Evolutionary conservation across 2,113 vertebrate genomes (phyloP), one percentile per base, ranked within the genome.

Genomic region (Eurypyga helias): DNA sequence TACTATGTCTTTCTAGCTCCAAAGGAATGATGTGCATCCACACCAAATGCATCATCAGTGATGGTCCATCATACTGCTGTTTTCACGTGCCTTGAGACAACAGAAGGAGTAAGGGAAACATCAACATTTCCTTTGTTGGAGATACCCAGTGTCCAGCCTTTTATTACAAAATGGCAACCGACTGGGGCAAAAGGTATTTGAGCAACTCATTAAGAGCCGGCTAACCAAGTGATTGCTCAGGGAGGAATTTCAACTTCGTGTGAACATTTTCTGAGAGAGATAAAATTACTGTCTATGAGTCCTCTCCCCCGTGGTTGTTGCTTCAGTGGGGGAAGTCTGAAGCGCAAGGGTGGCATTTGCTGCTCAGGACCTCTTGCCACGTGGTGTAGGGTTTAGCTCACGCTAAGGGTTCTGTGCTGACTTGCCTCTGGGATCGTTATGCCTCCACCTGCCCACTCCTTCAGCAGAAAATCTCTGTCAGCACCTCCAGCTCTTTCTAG

Each of bases 21-120:
- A 31, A 76, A 75, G 62, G 33, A 24, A 48, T 60, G 45, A 34
- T 1, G 2, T 31, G 23, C 64, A 89, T 45, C 65, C 66, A 57
- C 0, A 3, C 14, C 14, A 17, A 31, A 16, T 31, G 41, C 24
- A 49, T 60, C 6, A 1, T 41, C 38, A 25, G 9, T 23, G 38
- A 25, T 7, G 19, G 52, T 28, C 81, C 36, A 24, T 55, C 52
- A 25, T 8, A 6, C 9, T 54, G 61, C 55, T 54, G 49, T 13
- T 73, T 58, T 69, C 17, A 38, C 25, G 11, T 29, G 21, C 45
- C 67, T 80, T 29, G 13, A 36, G 55, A 29, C 45, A 58, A 65
- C 26, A 89, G 18, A 15, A 33, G 62, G 43, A 57, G 48, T 28
- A 36, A 54, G 65, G 34, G 31, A 43, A 38, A 77, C 4, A 33